Conservation (phyloP, 1,140 invertebrate genomes). For the Drosophila asahinai region DNA sequence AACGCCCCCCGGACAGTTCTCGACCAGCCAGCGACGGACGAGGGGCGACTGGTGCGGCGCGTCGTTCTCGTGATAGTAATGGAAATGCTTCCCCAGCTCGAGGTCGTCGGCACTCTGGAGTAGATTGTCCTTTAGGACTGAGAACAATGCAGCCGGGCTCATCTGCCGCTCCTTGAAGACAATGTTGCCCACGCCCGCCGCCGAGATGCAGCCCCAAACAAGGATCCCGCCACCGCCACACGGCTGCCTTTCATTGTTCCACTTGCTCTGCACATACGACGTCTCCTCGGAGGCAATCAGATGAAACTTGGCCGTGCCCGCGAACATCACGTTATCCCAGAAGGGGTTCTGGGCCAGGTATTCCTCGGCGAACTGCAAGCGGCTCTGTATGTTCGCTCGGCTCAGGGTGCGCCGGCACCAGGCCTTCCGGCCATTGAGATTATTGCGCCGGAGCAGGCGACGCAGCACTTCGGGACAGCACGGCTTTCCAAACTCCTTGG, state of each 20-base stretch:
- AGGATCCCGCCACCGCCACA: conserved; percentile 8
- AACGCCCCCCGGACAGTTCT: not conserved
- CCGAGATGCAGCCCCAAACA: conserved; percentile 4
- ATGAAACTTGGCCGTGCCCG: conserved; percentile 6
- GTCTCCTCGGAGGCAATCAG: conserved; percentile 8
- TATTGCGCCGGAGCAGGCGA: not conserved
- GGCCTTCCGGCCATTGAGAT: not conserved
- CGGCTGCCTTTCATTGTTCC: conserved; percentile 11
- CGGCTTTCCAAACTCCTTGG: not conserved
- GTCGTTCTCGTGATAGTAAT: conserved; percentile 5
- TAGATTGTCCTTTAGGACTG: not conserved
- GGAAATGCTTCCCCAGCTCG: not conserved
- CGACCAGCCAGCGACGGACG: not conserved
- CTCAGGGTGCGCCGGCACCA: conserved; percentile 2
- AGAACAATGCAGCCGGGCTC: not conserved
- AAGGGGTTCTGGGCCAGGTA: not conserved
- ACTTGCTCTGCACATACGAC: conserved; percentile 17
- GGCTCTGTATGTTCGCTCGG: not conserved
- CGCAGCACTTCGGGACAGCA: conserved; percentile 7
- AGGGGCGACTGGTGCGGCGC: not conserved
- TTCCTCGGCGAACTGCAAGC: not conserved
- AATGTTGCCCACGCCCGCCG: conserved; percentile 10
- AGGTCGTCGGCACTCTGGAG: conserved; percentile 10
- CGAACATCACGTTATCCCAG: conserved; percentile 10
- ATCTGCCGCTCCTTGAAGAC: not conserved